Conservation (phyloP, 2,888 invertebrate genomes). For the Hipparchia sbordonii region DNA sequence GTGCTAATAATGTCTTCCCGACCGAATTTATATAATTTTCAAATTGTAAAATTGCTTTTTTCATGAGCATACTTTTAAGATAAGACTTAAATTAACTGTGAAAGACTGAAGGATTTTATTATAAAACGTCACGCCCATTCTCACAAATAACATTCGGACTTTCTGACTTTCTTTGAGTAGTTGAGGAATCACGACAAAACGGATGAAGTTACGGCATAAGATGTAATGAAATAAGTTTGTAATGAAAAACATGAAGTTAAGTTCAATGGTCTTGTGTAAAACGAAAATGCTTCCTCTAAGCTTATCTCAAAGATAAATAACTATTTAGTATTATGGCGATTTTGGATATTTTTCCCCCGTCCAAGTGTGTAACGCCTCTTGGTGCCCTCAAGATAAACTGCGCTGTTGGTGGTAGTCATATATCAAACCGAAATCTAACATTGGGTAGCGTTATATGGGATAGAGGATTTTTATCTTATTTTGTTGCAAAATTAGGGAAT, state of each 20-base stretch:
- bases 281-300: background rate
- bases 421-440: slow-evolving; percentile 1
- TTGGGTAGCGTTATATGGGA: slow-evolving; percentile 3
- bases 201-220: no score
- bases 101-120: no score
- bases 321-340: background rate
- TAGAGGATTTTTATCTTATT: background rate
- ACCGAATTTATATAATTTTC: no score
- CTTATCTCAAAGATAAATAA: slow-evolving; percentile 10
- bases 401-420: background rate
- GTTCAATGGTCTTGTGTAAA: background rate
- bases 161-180: no score
- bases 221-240: no score
- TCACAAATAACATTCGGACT: no score
- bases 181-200: no score
- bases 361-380: slow-evolving; percentile 1
- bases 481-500: background rate
- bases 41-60: no score
- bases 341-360: slow-evolving; percentile 2
- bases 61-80: no score
- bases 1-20: no score
- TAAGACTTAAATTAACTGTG: no score
- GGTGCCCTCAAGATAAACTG: slow-evolving; percentile 9
- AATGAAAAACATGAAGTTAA: background rate
- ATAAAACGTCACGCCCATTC: no score